Conservation (phyloP, 2,888 invertebrate species). For the Tipula confusa region DNA sequence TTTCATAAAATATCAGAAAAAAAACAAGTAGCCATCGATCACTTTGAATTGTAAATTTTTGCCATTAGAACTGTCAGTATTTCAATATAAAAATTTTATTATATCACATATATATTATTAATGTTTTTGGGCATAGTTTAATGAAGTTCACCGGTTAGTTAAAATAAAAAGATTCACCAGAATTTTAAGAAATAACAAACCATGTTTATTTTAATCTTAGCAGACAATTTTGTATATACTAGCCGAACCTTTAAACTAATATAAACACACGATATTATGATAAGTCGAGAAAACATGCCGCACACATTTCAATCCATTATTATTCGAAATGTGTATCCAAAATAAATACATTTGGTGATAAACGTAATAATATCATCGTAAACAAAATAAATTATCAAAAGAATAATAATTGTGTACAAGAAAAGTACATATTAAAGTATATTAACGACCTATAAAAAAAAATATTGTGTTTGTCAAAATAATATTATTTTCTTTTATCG, state of each 20-base stretch:
- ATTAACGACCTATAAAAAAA: background rate
- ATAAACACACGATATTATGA: background rate
- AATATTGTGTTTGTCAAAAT: background rate
- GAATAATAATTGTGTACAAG: background rate
- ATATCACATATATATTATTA: background rate
- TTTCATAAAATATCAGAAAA: no score
- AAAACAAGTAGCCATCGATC: no score
- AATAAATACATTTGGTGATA: background rate
- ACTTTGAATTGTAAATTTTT: no score
- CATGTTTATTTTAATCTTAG: background rate
- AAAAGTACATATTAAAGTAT: background rate
- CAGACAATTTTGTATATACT: background rate
- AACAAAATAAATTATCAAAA: background rate
- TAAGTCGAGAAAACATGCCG: background rate
- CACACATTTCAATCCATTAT: background rate
- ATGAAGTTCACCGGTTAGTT: background rate
- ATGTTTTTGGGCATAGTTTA: background rate
- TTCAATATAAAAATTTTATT: no score
- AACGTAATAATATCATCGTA: background rate
- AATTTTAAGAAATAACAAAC: background rate
- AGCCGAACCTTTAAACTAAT: background rate
- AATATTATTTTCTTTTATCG: background rate
- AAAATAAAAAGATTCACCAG: background rate
- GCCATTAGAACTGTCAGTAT: no score
- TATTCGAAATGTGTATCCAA: background rate